Percentiles rank a stretch among this genome's conserved stretches.
phyloP scores from a whole-genome alignment of 2,797 vertebrate genomes.

The Streptopelia turtur region DNA sequence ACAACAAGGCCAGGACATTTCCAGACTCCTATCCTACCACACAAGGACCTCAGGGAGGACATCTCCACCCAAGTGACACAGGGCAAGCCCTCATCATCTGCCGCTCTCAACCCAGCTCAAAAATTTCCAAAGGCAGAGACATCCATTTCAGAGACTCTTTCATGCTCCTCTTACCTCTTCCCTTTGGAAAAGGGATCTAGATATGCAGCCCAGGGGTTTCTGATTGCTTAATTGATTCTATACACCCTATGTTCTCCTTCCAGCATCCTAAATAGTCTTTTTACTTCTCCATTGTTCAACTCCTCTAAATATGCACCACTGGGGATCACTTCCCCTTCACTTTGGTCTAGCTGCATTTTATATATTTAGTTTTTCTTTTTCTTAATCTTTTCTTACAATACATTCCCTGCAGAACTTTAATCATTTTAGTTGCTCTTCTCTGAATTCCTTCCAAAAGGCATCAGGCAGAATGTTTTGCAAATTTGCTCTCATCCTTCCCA shows the following conservation, averaged over 20 bases:
- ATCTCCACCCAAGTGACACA: fast-evolving
- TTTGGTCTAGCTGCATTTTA: conserved; percentile 27
- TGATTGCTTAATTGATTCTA: conserved; percentile 2
- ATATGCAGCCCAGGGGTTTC: not conserved
- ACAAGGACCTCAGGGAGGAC: not conserved
- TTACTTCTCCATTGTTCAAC: not conserved
- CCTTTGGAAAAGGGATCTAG: not conserved
- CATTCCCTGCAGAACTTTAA: conserved; percentile 45
- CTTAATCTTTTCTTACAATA: conserved; percentile 46
- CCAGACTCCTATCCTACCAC: no score
- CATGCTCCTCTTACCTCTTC: not conserved
- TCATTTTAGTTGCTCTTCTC: conserved; percentile 53
- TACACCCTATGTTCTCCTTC: not conserved
- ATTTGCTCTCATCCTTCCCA: not conserved
- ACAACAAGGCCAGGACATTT: not conserved
- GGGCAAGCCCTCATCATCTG: fast-evolving
- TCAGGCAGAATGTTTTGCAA: conserved; percentile 28
- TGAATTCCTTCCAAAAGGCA: conserved; percentile 32
- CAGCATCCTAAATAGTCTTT: not conserved
- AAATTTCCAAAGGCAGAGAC: not conserved
- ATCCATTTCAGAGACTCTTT: not conserved
- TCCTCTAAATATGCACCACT: not conserved
- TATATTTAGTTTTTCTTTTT: conserved; percentile 19
- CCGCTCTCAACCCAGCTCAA: not conserved
- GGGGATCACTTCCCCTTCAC: not conserved